Evolutionary conservation across 2,797 vertebrate genomes (phyloP).

Genomic region (Gadopsis bispinosus): DNA sequence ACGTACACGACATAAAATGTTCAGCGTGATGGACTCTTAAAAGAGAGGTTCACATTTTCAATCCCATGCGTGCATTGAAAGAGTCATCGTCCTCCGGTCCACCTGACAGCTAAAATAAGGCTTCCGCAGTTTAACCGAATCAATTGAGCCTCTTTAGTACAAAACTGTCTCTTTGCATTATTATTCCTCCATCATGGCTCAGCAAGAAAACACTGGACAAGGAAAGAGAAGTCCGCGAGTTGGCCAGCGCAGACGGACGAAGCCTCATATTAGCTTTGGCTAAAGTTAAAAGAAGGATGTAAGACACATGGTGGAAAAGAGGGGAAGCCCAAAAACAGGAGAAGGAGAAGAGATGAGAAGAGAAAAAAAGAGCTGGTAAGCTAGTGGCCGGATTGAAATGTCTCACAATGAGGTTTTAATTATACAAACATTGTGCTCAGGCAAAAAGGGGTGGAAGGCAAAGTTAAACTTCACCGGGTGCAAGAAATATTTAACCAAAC

Average conservation of each 20-base stretch:
- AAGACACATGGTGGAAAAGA: neutral
- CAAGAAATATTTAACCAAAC: neutral
- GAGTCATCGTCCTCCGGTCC: too few relatives aligned
- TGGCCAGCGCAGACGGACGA: neutral
- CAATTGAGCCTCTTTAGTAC: too few relatives aligned
- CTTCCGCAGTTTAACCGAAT: too few relatives aligned
- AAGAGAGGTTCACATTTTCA: too few relatives aligned
- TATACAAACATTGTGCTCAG: neutral
- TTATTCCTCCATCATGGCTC: too few relatives aligned
- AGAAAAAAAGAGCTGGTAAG: neutral
- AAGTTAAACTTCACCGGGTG: neutral
- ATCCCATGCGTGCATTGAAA: too few relatives aligned
- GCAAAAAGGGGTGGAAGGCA: neutral
- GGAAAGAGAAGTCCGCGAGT: neutral
- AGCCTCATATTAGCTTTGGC: neutral
- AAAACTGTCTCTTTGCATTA: too few relatives aligned
- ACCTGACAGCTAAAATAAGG: too few relatives aligned
- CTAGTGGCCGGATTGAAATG: neutral
- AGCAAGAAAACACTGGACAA: too few relatives aligned
- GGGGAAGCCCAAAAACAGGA: neutral
- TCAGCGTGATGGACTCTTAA: neutral
- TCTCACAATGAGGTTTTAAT: slow-evolving; percentile 1
- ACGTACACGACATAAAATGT: neutral
- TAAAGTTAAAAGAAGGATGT: neutral
- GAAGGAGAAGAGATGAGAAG: neutral